phyloP scores from a whole-genome alignment of 2,888 invertebrate genomes.

The Cosmia trapezina region DNA sequence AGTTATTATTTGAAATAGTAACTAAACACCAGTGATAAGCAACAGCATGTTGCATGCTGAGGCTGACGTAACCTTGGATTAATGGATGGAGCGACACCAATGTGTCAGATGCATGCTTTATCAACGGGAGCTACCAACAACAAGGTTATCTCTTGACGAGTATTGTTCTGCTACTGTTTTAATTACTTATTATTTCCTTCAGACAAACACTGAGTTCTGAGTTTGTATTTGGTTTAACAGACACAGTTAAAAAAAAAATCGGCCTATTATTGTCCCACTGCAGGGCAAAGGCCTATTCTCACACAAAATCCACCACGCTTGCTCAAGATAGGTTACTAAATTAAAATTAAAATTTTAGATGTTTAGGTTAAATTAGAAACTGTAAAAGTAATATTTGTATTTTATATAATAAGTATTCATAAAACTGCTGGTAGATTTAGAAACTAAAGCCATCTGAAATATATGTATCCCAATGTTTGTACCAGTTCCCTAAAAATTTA shows the following conservation, averaged over 20 bases:
- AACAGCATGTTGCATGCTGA: conserved; percentile 27
- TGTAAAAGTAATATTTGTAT: not conserved
- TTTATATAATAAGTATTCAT: conserved; percentile 2
- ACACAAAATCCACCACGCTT: too few relatives aligned
- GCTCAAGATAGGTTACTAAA: not conserved
- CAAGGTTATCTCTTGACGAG: conserved; percentile 60
- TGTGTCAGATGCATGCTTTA: conserved; percentile 65
- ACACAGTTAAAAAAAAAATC: not conserved
- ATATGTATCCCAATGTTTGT: not conserved
- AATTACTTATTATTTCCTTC: conserved; percentile 21
- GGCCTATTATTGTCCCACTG: too few relatives aligned
- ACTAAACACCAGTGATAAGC: conserved; percentile 36
- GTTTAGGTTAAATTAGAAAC: conserved; percentile 1
- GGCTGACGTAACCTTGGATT: conserved; percentile 65
- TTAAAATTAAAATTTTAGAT: not conserved
- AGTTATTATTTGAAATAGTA: conserved; percentile 38
- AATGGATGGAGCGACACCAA: conserved; percentile 58
- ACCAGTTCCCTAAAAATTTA: not conserved
- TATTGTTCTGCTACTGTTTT: conserved; percentile 41
- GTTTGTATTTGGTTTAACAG: not conserved
- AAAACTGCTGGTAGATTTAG: not conserved
- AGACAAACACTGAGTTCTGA: not conserved
- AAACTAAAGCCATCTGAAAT: not conserved
- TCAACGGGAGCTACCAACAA: conserved; percentile 56
- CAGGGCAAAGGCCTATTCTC: too few relatives aligned